A percentile compares a stretch with the other conserved stretches of the same genome.
Evolutionary conservation across 2,113 vertebrate species (phyloP).

Genomic region (Pterophyllum scalare): DNA sequence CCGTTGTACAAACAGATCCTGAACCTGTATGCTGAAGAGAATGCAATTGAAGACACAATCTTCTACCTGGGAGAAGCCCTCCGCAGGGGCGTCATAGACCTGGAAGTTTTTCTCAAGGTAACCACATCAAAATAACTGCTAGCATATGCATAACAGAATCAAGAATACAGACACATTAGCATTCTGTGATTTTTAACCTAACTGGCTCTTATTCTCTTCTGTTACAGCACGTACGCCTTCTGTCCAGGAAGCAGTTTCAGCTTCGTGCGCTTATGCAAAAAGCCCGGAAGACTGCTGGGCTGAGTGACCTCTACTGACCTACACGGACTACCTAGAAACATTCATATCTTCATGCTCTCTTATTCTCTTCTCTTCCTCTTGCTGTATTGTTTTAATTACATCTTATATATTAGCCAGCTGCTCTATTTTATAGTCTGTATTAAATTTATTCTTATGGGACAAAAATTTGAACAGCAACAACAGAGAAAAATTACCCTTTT

Average conservation of each 20-base stretch:
- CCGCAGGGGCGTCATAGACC: slow-evolving; percentile 94
- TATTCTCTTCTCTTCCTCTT: slow-evolving; percentile 4
- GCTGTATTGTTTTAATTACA: slow-evolving; percentile 30
- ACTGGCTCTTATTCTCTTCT: slow-evolving; percentile 15
- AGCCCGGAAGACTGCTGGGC: slow-evolving; percentile 96
- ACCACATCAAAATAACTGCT: neutral
- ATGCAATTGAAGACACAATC: slow-evolving; percentile 98
- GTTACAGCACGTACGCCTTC: slow-evolving; percentile 92
- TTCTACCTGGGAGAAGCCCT: slow-evolving; percentile 98
- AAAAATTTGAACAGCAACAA: slow-evolving; percentile 1
- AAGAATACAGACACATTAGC: neutral
- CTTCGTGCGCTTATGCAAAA: slow-evolving; percentile 98
- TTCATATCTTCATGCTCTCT: slow-evolving; percentile 42
- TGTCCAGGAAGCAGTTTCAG: slow-evolving; percentile 99
- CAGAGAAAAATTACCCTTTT: neutral
- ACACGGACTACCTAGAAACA: slow-evolving; percentile 37
- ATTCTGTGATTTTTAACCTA: neutral
- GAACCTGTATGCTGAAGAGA: slow-evolving; percentile 98
- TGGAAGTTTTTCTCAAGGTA: slow-evolving; percentile 99
- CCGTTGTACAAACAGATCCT: slow-evolving; percentile 98
- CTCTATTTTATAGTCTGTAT: slow-evolving; percentile 16
- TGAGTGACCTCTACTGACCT: slow-evolving; percentile 96
- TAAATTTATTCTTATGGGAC: neutral
- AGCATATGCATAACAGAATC: neutral
- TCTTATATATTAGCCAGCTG: slow-evolving; percentile 27